These are phyloP conservation scores for Ophion slaviceki DNA, from an alignment of 2,888 invertebrate genomes.

Conservation along the genomic window DNA sequence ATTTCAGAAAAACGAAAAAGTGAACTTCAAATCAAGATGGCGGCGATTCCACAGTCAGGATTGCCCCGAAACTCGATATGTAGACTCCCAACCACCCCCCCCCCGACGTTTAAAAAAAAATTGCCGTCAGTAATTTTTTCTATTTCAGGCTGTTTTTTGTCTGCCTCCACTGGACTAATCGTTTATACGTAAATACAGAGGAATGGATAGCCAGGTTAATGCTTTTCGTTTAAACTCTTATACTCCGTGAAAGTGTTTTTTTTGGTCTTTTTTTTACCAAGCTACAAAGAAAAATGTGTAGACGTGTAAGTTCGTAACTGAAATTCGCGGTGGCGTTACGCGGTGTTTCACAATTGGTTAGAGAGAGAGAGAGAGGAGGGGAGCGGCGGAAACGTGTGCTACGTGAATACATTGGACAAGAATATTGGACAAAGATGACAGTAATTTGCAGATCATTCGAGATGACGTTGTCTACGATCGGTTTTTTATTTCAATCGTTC, in stretches of 20 bases:
- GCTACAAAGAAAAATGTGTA: neutral
- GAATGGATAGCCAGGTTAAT: constrained; percentile 64
- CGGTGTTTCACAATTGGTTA: constrained; percentile 28
- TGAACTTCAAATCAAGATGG: too few species aligned
- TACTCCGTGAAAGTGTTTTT: constrained; percentile 46
- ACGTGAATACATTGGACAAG: neutral
- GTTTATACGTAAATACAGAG: constrained; percentile 63
- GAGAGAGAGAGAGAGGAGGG: constrained; percentile 10
- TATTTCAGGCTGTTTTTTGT: too few species aligned
- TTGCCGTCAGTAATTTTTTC: too few species aligned
- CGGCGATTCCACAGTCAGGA: too few species aligned
- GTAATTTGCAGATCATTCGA: constrained; percentile 12
- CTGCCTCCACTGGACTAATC: too few species aligned
- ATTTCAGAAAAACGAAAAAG: too few species aligned
- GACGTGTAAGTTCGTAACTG: neutral
- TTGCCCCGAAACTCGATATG: too few species aligned
- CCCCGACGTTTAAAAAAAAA: too few species aligned
- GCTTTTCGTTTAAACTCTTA: constrained; percentile 43
- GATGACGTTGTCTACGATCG: constrained; percentile 8
- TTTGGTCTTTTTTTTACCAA: constrained; percentile 14
- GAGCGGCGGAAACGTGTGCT: constrained; percentile 10
- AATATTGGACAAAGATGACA: neutral
- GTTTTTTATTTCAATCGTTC: constrained; percentile 8
- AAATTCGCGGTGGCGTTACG: constrained; percentile 35
- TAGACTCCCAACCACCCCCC: too few species aligned